phyloP scores from a whole-genome alignment of 2,888 invertebrate genomes.

The Cryptophagus acutangulus region DNA sequence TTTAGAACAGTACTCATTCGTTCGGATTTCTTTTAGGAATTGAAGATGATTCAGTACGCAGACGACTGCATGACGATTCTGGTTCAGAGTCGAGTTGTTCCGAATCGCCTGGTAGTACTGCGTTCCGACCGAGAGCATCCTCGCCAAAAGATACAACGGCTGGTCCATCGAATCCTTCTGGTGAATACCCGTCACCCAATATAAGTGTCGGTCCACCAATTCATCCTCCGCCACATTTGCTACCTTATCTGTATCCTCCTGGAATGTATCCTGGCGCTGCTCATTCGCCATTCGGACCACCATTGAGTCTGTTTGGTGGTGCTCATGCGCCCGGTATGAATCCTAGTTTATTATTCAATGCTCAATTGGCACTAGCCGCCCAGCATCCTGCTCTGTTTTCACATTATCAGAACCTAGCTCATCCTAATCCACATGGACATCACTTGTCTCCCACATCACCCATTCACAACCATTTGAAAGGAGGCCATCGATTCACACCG shows the following conservation, averaged over 20 bases:
- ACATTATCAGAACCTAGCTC: constrained; percentile 60
- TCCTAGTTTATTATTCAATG: constrained; percentile 81
- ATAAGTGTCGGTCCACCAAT: constrained; percentile 91
- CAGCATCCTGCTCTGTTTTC: constrained; percentile 76
- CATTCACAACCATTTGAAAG: constrained; percentile 63
- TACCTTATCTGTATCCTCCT: constrained; percentile 90
- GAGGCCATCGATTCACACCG: constrained; percentile 80
- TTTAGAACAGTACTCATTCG: too few relatives aligned
- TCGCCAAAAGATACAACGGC: constrained; percentile 47
- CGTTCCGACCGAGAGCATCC: constrained; percentile 45
- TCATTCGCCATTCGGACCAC: constrained; percentile 62
- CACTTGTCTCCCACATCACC: constrained; percentile 54
- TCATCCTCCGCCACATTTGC: constrained; percentile 80
- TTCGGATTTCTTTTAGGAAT: too few relatives aligned
- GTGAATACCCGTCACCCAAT: constrained; percentile 79
- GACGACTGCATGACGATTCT: constrained; percentile 60
- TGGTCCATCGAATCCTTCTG: constrained; percentile 55
- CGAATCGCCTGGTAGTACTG: constrained; percentile 52
- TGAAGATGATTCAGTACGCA: constrained; percentile 49
- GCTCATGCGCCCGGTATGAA: constrained; percentile 68
- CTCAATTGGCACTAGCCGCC: constrained; percentile 81
- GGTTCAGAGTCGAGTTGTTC: constrained; percentile 72
- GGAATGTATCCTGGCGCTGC: constrained; percentile 74
- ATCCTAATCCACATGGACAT: constrained; percentile 57
- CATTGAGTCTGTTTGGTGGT: constrained; percentile 55